Base-by-base conservation (phyloP, 2,888 invertebrate genomes). In the Leptinotarsa tumamoca region DNA sequence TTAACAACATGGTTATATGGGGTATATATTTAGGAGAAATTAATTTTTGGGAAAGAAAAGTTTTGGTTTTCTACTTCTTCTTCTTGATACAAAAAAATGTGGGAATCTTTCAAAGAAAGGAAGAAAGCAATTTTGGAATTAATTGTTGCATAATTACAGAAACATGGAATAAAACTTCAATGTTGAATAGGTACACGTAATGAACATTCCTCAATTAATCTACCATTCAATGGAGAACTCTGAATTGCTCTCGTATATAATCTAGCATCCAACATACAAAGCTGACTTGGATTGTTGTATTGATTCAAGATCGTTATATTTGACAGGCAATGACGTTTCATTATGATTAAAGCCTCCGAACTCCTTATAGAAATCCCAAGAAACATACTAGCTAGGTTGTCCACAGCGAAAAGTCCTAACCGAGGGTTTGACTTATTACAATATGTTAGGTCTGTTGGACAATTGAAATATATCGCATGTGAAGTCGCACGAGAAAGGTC, bases 261-360 rank as follows among this genome's bases (percentile, higher is more conserved):
- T n/a, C 54, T 54, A 54, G n/a, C n/a, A 54, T 54, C 54, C 54
- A n/a, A 54, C 54, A 54, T 54, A 18, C 54, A 54, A 54, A 54
- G 54, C 54, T 54, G 54, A 54, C 18, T 54, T n/a, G 54, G 54
- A 54, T 54, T 54, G 54, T 18, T 54, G 5, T 18, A 54, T 54
- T 54, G 54, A 54, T 18, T 54, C 54, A 54, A 54, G 54, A 54
- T 54, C n/a, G 18, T 54, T 54, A 54, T 54, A 54, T 18, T 54
- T n/a, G 54, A 18, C 54, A 54, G 18, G 18, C 54, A 18, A 54
- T 54, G 54, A 54, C 54, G 54, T 54, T 54, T 54, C 54, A 54
- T 54, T 18, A 54, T 54, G 54, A 54, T 54, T 54, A 54, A 18
- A 54, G 54, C 54, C 52, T 54, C 52, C n/a, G 52, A 54, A 54